Percentiles rank a stretch among this genome's conserved stretches.
Evolutionary conservation across 2,888 invertebrate species (phyloP).

Genomic region (Cephalotes varians): DNA sequence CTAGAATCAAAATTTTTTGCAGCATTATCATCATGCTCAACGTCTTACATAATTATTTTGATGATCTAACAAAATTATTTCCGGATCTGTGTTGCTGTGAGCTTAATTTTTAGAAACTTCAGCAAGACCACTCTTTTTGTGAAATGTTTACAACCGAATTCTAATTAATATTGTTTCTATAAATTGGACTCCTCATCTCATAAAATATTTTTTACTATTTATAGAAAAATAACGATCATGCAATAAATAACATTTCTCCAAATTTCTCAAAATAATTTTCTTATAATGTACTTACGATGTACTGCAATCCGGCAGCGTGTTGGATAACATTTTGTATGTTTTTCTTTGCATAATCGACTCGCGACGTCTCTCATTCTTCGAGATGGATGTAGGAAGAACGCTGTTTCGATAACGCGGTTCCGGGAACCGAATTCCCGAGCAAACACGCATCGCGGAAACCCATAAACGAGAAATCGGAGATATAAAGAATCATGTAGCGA

Average conservation of each 20-base stretch:
- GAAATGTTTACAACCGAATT: too few species aligned
- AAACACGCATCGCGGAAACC: slow-evolving; percentile 7
- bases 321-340: background rate
- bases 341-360: background rate
- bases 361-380: background rate
- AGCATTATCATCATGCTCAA: too few species aligned
- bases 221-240: background rate
- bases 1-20: too few species aligned
- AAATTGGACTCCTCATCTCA: too few species aligned
- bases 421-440: background rate
- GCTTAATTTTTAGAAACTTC: too few species aligned
- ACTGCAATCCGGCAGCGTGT: too few species aligned
- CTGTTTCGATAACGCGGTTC: background rate
- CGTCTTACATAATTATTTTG: too few species aligned
- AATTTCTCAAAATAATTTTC: background rate
- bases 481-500: slow-evolving; percentile 21
- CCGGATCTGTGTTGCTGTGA: too few species aligned
- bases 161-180: too few species aligned
- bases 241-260: background rate
- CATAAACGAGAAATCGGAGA: slow-evolving; percentile 39
- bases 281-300: background rate
- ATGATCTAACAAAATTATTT: too few species aligned
- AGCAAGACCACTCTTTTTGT: too few species aligned
- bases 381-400: background rate
- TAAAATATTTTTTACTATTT: background rate